phyloP scores from a whole-genome alignment of 2,113 vertebrate species.

The Calyptommatus sinebrachiatus region DNA sequence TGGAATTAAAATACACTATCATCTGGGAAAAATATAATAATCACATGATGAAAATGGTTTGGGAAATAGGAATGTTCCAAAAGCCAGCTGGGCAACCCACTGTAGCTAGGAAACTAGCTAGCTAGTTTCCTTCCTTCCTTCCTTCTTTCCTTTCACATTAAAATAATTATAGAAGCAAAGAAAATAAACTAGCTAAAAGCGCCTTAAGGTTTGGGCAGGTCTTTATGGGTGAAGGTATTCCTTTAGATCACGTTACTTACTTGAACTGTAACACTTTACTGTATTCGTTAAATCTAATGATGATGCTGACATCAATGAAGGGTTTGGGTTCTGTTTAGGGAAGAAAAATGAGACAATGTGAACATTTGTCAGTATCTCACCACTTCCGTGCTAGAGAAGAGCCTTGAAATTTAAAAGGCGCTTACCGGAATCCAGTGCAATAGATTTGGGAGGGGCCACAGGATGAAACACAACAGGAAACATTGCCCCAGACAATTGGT shows the following conservation, averaged over 20 bases:
- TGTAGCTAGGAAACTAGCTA: too few species aligned
- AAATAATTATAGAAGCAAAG: too few species aligned
- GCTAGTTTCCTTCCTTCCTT: too few species aligned
- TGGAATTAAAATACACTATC: too few species aligned
- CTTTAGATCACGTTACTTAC: constrained; percentile 74
- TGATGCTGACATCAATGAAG: constrained; percentile 93
- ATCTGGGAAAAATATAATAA: too few species aligned
- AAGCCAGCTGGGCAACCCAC: too few species aligned
- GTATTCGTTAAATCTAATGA: constrained; percentile 93
- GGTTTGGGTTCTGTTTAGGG: constrained; percentile 86
- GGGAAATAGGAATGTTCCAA: too few species aligned
- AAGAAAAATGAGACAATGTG: constrained; percentile 9
- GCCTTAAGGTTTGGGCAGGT: too few species aligned
- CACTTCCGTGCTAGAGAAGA: neutral
- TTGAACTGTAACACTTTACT: constrained; percentile 95
- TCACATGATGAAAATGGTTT: too few species aligned
- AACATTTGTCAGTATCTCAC: neutral
- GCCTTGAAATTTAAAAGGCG: neutral
- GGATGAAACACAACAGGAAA: constrained; percentile 95
- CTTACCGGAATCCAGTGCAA: constrained; percentile 92
- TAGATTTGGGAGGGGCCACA: constrained; percentile 93
- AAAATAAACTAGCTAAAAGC: too few species aligned
- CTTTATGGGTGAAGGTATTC: too few species aligned
- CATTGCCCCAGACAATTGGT: constrained; percentile 89
- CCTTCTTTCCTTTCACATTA: too few species aligned